These are phyloP conservation scores for Pao palembangensis DNA, from an alignment of 2,113 vertebrate genomes.

Conservation along the genomic window DNA sequence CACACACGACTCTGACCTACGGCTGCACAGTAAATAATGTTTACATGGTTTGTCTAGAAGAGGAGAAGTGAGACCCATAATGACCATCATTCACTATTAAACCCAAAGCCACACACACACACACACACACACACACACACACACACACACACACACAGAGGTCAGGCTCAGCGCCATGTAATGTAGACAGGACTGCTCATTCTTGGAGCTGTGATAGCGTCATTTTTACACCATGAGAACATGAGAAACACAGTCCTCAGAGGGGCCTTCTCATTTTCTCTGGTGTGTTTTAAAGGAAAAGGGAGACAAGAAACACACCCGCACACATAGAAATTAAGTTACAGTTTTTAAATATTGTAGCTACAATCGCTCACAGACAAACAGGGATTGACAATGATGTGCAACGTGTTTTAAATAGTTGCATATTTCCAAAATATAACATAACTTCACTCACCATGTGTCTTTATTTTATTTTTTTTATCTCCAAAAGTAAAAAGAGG, in stretches of 20 bases:
- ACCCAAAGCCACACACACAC: conserved; percentile 34
- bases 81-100: too few species aligned
- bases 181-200: conserved; percentile 56
- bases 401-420: conserved; percentile 47
- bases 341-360: conserved; percentile 45
- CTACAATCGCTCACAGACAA: conserved; percentile 44
- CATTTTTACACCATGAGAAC: conserved; percentile 73
- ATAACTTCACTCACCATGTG: conserved; percentile 6
- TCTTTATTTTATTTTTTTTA: too few species aligned
- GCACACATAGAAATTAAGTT: conserved; percentile 13
- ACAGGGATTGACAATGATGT: conserved; percentile 29
- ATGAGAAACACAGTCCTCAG: conserved; percentile 70
- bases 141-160: conserved; percentile 35
- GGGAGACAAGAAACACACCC: conserved; percentile 15
- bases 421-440: background rate
- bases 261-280: conserved; percentile 61
- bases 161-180: conserved; percentile 31
- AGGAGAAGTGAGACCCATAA: too few species aligned
- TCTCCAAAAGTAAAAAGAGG: background rate
- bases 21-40: too few species aligned
- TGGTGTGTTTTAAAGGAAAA: conserved; percentile 57
- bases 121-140: conserved; percentile 21
- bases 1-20: too few species aligned
- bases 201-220: conserved; percentile 53
- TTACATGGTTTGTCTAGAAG: too few species aligned